A percentile compares a stretch with the other conserved stretches of the same genome.
These are phyloP conservation scores for Hormiphora californensis DNA, from an alignment of 37 sponge, comb jelly and placozoan species.

Conservation along the genomic window DNA sequence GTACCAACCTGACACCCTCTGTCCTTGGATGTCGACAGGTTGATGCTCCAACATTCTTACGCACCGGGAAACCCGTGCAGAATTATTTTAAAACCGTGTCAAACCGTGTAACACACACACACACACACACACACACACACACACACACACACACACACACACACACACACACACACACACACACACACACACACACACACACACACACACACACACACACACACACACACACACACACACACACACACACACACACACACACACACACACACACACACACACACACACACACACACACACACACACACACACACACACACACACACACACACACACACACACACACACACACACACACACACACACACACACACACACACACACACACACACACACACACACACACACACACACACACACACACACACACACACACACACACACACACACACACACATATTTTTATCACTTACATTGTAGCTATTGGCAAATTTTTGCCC, in stretches of 20 bases:
- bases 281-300: background rate
- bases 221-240: slow-evolving; percentile 43
- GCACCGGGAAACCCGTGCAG: no score
- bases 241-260: background rate
- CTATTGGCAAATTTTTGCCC: no score
- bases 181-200: slow-evolving; percentile 54
- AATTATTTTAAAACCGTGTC: no score
- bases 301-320: slow-evolving; percentile 36
- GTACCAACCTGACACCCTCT: no score
- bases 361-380: slow-evolving; percentile 59
- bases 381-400: slow-evolving; percentile 60
- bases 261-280: background rate
- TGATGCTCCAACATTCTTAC: no score
- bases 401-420: slow-evolving; percentile 76
- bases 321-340: slow-evolving; percentile 57
- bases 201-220: slow-evolving; percentile 39
- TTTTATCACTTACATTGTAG: no score
- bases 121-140: slow-evolving; percentile 31
- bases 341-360: slow-evolving; percentile 60
- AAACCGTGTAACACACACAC: slow-evolving; percentile 17
- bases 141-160: slow-evolving; percentile 56
- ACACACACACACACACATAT: no score
- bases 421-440: slow-evolving; percentile 51
- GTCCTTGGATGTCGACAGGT: no score
- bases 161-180: slow-evolving; percentile 59